Percentiles rank a stretch among this genome's conserved stretches.
These are phyloP conservation scores for Aplocera efformata DNA, from an alignment of 2,888 invertebrate genomes.

Conservation along the genomic window DNA sequence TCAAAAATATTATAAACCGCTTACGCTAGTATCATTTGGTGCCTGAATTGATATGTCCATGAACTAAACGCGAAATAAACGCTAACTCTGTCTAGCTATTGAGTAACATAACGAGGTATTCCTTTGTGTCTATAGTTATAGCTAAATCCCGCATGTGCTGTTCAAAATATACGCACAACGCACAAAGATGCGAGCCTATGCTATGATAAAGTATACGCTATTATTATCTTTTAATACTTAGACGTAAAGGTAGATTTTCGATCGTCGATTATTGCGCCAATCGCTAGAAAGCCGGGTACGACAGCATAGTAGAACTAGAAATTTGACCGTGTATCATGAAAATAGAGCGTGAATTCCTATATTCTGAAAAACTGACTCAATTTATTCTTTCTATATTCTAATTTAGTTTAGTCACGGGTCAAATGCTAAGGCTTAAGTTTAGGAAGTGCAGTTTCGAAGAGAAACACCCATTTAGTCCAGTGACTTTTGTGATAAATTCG, in stretches of 20 bases:
- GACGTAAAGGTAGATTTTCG: conserved; percentile 61
- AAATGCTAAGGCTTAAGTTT: too few species aligned
- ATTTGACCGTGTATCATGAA: too few species aligned
- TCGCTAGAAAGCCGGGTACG: neutral
- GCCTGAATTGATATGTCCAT: conserved; percentile 78
- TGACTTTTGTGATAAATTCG: too few species aligned
- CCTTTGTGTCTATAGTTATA: conserved; percentile 70
- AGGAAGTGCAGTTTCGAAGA: too few species aligned
- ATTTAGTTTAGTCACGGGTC: too few species aligned
- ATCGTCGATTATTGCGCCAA: conserved; percentile 10
- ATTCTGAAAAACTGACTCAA: too few species aligned
- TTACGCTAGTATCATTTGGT: conserved; percentile 77
- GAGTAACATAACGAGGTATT: conserved; percentile 78
- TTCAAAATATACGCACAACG: conserved; percentile 54
- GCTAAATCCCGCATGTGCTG: conserved; percentile 64
- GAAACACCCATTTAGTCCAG: too few species aligned
- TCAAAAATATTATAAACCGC: conserved; percentile 62
- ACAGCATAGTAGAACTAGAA: neutral
- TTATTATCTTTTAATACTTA: conserved; percentile 80
- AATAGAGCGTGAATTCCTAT: too few species aligned
- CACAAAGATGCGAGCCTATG: conserved; percentile 59
- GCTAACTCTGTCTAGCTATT: conserved; percentile 70
- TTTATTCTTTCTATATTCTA: too few species aligned
- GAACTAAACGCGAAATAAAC: conserved; percentile 74
- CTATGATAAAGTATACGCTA: conserved; percentile 73